A percentile compares a stretch with the other conserved stretches of the same genome.
Evolutionary conservation across 2,888 invertebrate species (phyloP).

Genomic region (Lasioglossum zephyrum): DNA sequence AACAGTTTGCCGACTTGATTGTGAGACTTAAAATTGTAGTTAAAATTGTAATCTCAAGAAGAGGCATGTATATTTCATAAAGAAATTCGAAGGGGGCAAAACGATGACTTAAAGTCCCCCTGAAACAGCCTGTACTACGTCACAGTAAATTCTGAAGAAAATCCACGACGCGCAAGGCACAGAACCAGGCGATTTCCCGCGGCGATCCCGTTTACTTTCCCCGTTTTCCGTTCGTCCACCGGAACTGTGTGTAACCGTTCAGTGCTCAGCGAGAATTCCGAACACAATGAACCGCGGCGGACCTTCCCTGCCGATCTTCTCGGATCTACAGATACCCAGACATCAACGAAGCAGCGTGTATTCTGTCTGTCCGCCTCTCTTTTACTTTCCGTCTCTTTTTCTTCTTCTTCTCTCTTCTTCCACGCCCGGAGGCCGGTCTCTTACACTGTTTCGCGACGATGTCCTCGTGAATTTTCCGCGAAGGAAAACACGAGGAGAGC

Average conservation of each 20-base stretch:
- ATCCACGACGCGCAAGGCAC: neutral
- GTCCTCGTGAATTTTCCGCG: neutral
- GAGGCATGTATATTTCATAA: neutral
- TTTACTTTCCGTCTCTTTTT: conserved; percentile 12
- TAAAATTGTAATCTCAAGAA: too few species aligned
- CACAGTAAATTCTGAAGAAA: neutral
- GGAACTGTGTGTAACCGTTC: neutral
- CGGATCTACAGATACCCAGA: neutral
- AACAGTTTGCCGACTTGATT: neutral
- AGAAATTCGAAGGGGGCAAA: neutral
- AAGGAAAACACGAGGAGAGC: neutral
- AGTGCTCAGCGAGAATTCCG: neutral
- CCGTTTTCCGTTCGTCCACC: neutral
- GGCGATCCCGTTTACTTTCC: neutral
- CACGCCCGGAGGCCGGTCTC: conserved; percentile 9
- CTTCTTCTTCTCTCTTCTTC: conserved; percentile 20
- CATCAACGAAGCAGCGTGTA: neutral
- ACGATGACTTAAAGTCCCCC: neutral
- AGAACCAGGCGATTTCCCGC: neutral
- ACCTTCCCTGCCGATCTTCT: neutral
- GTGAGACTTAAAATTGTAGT: too few species aligned
- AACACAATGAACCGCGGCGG: neutral
- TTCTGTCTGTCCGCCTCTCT: neutral
- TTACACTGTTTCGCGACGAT: neutral
- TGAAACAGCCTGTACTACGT: neutral